Conservation (phyloP, 2,113 vertebrate species). For the Heterocephalus glaber region DNA sequence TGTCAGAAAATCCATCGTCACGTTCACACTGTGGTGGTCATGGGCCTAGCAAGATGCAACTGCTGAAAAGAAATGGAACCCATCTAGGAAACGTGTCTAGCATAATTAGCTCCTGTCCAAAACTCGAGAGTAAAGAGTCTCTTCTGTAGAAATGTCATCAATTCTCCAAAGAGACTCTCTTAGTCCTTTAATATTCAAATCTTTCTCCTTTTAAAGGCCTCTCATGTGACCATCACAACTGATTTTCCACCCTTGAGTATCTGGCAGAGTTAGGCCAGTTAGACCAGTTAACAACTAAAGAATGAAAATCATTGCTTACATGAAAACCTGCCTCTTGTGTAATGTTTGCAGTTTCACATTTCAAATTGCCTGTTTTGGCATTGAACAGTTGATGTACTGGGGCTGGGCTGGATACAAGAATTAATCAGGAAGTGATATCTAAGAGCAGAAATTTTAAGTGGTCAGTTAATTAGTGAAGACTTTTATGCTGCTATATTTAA, state of each 20-base stretch:
- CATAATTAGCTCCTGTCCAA: constrained; percentile 28
- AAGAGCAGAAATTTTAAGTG: constrained; percentile 8
- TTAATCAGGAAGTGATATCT: not conserved
- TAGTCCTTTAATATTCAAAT: constrained; percentile 29
- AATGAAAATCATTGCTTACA: not conserved
- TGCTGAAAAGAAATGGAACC: not conserved
- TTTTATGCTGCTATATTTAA: constrained; percentile 31
- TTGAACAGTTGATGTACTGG: not conserved
- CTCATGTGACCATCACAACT: not conserved
- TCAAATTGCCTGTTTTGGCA: not conserved
- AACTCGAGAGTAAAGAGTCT: not conserved
- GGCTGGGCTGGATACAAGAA: not conserved
- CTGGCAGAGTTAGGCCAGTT: not conserved
- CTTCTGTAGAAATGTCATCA: constrained; percentile 45
- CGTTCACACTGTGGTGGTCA: not conserved
- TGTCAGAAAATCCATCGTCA: not conserved
- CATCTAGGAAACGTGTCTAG: not conserved
- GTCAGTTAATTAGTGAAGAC: not conserved
- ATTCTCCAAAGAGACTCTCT: not conserved
- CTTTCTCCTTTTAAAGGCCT: not conserved
- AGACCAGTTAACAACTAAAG: not conserved
- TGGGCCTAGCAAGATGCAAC: not conserved
- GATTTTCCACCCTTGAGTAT: not conserved
- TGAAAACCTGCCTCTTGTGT: not conserved
- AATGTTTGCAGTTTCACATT: not conserved